phyloP scores from a whole-genome alignment of 2,113 vertebrate species.

The Caloenas nicobarica region DNA sequence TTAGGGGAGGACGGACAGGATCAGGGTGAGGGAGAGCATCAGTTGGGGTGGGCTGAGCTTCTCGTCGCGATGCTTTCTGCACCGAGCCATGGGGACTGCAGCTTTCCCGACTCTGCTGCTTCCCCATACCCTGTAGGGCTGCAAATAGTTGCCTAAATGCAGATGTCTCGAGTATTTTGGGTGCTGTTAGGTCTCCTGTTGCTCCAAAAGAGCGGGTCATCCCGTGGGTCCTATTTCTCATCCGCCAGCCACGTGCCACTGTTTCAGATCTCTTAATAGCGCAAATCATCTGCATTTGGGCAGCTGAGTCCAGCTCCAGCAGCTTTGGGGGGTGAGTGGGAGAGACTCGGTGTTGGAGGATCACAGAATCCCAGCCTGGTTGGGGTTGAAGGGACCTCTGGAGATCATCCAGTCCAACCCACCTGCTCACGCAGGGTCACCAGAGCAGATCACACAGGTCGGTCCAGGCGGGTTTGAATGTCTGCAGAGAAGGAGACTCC shows the following conservation, averaged over 20 bases:
- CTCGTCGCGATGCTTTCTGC: accelerated
- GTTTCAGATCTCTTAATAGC: not conserved
- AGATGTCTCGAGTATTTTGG: not conserved
- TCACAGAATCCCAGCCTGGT: too few relatives aligned
- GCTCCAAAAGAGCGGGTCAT: not conserved
- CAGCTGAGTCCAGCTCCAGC: not conserved
- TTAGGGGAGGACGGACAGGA: not conserved
- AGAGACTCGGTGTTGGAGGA: too few relatives aligned
- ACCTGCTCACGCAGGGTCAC: too few relatives aligned
- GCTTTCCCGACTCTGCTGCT: not conserved
- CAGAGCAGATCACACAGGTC: too few relatives aligned
- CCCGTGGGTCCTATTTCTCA: not conserved
- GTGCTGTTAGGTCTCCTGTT: not conserved
- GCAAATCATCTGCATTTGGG: not conserved
- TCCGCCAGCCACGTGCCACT: not conserved
- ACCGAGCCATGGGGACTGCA: not conserved
- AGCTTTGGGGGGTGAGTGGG: not conserved
- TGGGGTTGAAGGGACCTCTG: too few relatives aligned
- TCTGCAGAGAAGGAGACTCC: too few relatives aligned
- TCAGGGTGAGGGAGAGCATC: not conserved
- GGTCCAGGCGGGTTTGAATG: too few relatives aligned
- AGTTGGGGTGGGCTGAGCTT: not conserved
- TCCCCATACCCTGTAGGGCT: not conserved
- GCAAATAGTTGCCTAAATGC: not conserved
- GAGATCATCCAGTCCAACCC: too few relatives aligned